Percentiles rank a stretch among this genome's conserved stretches.
These are phyloP conservation scores for Diachasmimorpha longicaudata DNA, from an alignment of 1,140 invertebrate species.

Conservation along the genomic window DNA sequence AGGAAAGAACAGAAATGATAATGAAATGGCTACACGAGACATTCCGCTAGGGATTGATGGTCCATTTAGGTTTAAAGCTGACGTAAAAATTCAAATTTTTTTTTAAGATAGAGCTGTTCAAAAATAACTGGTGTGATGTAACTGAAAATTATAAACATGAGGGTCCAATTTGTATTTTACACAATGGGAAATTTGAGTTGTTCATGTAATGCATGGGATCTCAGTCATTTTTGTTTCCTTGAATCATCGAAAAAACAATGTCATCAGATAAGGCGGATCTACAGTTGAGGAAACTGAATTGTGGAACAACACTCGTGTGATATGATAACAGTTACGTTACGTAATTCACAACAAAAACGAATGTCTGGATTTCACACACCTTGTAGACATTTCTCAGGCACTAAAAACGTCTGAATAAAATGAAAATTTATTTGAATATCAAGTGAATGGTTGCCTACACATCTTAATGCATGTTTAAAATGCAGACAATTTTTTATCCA, in stretches of 20 bases:
- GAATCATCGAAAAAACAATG: background rate
- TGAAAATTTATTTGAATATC: too few species aligned
- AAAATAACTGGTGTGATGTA: background rate
- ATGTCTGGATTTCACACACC: background rate
- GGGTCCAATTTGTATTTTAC: background rate
- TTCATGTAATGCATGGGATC: background rate
- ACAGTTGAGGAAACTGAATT: background rate
- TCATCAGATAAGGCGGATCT: background rate
- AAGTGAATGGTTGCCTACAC: too few species aligned
- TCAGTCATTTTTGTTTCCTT: background rate
- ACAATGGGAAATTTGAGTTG: background rate
- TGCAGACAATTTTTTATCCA: too few species aligned
- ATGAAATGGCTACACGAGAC: too few species aligned
- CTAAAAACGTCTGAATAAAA: too few species aligned
- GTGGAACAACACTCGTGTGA: background rate
- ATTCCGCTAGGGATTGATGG: too few species aligned
- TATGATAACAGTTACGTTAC: background rate
- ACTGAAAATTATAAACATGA: background rate
- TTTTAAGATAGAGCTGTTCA: background rate
- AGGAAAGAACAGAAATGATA: background rate
- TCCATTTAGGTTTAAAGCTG: background rate
- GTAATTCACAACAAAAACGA: too few species aligned
- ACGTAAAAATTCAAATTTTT: background rate
- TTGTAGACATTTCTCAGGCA: too few species aligned
- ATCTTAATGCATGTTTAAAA: too few species aligned